Evolutionary conservation across 2,888 invertebrate genomes (phyloP).

Genomic region (Phyllotreta cruciferae): DNA sequence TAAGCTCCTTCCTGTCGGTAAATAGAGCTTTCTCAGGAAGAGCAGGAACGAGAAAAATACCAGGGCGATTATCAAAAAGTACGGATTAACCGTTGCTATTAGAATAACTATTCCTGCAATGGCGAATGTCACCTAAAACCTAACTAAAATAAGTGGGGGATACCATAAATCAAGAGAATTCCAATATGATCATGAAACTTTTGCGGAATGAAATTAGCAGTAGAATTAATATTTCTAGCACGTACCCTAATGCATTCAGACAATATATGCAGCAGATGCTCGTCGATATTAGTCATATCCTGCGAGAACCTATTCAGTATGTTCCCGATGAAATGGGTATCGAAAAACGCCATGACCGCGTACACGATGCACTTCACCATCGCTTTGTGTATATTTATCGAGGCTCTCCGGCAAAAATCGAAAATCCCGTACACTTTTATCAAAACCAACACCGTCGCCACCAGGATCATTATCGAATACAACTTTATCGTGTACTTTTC

Average conservation of each 20-base stretch:
- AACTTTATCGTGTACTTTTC: constrained; percentile 37
- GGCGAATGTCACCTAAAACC: constrained; percentile 39
- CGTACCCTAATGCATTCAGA: constrained; percentile 45
- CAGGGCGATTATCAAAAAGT: constrained; percentile 44
- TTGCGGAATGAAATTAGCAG: neutral
- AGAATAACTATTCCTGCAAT: constrained; percentile 41
- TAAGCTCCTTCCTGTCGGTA: constrained; percentile 50
- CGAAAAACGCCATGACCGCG: constrained; percentile 50
- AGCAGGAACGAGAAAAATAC: constrained; percentile 42
- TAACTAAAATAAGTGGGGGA: constrained; percentile 11
- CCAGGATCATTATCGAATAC: constrained; percentile 39
- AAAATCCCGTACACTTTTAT: constrained; percentile 62
- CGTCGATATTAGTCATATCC: constrained; percentile 49
- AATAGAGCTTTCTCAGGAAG: constrained; percentile 44
- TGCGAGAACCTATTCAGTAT: constrained; percentile 51
- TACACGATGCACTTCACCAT: constrained; percentile 46
- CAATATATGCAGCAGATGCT: constrained; percentile 44
- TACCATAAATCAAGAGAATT: neutral
- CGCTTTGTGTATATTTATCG: constrained; percentile 48
- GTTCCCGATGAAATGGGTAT: constrained; percentile 51
- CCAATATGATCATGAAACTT: neutral
- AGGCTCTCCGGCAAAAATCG: constrained; percentile 83
- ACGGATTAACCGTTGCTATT: constrained; percentile 41
- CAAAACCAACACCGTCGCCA: constrained; percentile 32
- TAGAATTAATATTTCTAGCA: constrained; percentile 15